phyloP scores from a whole-genome alignment of 2,113 vertebrate genomes.

The Potamarius usumacintae region DNA sequence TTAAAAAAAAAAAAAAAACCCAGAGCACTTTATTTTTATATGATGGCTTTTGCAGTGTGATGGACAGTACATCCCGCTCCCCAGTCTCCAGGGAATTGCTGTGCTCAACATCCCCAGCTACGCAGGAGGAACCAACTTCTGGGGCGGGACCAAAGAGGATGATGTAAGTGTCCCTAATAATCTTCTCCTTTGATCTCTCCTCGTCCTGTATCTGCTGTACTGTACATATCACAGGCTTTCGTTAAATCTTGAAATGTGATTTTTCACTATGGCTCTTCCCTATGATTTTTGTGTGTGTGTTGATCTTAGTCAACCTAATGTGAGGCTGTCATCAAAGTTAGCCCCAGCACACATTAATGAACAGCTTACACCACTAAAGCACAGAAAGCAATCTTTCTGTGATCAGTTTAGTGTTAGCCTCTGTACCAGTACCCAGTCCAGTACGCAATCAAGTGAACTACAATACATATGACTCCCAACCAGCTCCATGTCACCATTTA shows the following conservation, averaged over 20 bases:
- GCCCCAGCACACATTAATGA: background rate
- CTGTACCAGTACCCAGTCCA: background rate
- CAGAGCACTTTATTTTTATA: constrained; percentile 21
- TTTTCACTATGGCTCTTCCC: background rate
- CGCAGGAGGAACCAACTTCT: constrained; percentile 97
- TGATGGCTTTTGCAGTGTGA: constrained; percentile 83
- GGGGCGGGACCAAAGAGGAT: constrained; percentile 98
- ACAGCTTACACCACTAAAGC: background rate
- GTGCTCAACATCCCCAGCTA: constrained; percentile 98
- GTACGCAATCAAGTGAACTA: background rate
- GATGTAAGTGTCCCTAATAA: constrained; percentile 82
- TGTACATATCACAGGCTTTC: background rate
- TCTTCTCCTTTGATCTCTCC: background rate
- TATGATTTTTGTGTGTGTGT: background rate
- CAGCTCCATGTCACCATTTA: background rate
- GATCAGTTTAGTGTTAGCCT: background rate
- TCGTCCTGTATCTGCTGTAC: background rate
- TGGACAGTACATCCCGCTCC: constrained; percentile 96
- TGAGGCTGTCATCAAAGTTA: background rate
- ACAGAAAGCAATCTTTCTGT: background rate
- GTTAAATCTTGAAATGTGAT: background rate
- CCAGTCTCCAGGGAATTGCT: constrained; percentile 96
- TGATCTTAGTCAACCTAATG: background rate
- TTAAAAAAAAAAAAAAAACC: background rate
- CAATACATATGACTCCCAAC: background rate